Percentiles rank a stretch among this genome's conserved stretches.
phyloP scores from a whole-genome alignment of 2,888 invertebrate species.

The Lepidonotus clava region DNA sequence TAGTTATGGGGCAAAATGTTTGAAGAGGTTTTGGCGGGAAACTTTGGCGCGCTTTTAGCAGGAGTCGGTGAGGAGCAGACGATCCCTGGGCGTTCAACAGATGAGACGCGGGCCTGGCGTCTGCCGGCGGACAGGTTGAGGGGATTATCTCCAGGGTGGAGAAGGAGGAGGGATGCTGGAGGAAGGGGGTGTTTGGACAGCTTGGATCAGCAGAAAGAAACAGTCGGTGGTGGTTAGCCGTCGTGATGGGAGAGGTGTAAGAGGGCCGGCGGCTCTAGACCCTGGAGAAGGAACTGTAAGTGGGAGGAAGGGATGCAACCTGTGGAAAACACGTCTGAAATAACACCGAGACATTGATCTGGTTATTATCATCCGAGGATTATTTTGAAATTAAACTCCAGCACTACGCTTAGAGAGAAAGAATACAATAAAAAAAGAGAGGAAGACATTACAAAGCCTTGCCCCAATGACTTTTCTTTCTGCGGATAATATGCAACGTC shows the following conservation, averaged over 20 bases:
- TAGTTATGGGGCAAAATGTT: background rate
- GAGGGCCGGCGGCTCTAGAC: background rate
- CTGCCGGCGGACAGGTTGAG: background rate
- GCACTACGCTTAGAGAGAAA: too few relatives aligned
- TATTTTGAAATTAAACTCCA: too few relatives aligned
- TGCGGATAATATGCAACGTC: too few relatives aligned
- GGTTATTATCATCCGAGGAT: too few relatives aligned
- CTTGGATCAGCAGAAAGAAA: background rate
- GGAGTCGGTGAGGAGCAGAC: constrained; percentile 1
- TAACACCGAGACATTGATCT: too few relatives aligned
- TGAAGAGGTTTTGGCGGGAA: background rate
- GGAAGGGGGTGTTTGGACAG: background rate
- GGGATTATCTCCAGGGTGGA: background rate
- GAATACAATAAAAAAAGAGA: too few relatives aligned
- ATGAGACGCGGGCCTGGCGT: background rate
- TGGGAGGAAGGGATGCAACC: background rate
- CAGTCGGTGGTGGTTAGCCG: background rate
- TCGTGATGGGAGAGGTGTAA: background rate
- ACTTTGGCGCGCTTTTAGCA: constrained; percentile 6
- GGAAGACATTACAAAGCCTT: too few relatives aligned
- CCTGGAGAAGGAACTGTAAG: background rate
- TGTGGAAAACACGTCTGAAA: too few relatives aligned
- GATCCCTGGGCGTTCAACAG: constrained; percentile 1
- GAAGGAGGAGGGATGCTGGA: too few relatives aligned
- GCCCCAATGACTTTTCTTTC: too few relatives aligned